Evolutionary conservation across 2,113 vertebrate genomes (phyloP).

Genomic region (Uria aalge): DNA sequence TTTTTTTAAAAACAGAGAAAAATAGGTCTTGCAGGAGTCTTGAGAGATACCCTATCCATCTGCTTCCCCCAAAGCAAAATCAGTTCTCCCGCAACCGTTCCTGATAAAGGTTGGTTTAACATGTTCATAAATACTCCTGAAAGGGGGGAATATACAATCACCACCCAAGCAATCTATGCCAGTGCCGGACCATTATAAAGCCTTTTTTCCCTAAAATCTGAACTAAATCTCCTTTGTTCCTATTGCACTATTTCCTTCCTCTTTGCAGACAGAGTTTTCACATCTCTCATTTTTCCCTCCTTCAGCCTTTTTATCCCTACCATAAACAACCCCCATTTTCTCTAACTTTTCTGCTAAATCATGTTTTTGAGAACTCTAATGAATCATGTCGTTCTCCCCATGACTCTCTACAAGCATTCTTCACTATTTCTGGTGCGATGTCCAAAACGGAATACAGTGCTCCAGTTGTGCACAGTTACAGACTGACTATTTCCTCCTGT

Average conservation of each 20-base stretch:
- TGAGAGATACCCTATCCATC: not conserved
- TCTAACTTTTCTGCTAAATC: not conserved
- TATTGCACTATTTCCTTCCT: not conserved
- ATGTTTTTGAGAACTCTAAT: not conserved
- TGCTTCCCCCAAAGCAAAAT: not conserved
- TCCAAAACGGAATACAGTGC: not conserved
- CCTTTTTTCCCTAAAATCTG: not conserved
- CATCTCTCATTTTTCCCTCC: not conserved
- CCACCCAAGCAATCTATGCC: not conserved
- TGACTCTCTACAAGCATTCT: not conserved
- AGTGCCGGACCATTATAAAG: not conserved
- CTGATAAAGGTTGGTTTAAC: not conserved
- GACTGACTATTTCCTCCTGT: not conserved
- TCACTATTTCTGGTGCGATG: not conserved
- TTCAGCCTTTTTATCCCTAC: not conserved
- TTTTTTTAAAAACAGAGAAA: not conserved
- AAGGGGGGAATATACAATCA: not conserved
- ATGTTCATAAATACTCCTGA: not conserved
- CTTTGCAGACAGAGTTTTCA: not conserved
- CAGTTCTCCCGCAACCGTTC: not conserved
- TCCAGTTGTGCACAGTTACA: not conserved
- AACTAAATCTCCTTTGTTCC: not conserved
- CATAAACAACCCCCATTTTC: not conserved
- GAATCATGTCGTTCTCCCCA: fast-evolving
- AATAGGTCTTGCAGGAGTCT: not conserved